Evolutionary conservation across 2,113 vertebrate species (phyloP).

Genomic region (Alaudala cheleensis): DNA sequence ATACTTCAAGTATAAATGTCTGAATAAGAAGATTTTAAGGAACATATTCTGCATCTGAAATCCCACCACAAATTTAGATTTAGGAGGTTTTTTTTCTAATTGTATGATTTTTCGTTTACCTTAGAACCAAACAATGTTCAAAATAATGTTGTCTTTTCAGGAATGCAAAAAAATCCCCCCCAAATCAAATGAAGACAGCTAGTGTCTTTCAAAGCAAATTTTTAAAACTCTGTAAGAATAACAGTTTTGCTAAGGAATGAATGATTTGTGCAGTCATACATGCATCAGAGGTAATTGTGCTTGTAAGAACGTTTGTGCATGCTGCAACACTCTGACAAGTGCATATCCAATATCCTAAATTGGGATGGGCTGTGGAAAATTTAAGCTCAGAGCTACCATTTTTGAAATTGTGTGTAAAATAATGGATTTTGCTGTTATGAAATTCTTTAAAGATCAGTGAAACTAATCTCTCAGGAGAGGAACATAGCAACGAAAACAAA

Average conservation of each 20-base stretch:
- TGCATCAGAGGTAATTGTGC: neutral
- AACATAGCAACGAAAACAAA: neutral
- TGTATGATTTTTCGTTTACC: neutral
- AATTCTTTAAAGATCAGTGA: neutral
- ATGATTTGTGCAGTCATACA: neutral
- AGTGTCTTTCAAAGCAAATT: neutral
- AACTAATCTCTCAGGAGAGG: constrained; percentile 7
- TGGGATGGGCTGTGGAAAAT: neutral
- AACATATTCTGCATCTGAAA: neutral
- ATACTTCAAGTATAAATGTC: neutral
- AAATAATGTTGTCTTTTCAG: neutral
- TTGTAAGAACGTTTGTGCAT: neutral
- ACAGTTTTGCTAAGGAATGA: neutral
- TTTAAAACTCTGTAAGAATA: neutral
- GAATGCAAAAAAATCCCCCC: neutral
- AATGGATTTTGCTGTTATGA: neutral
- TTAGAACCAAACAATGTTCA: neutral
- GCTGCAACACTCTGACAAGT: neutral
- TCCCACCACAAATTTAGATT: neutral
- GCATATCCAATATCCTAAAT: neutral
- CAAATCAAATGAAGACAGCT: neutral
- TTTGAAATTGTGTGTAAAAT: neutral
- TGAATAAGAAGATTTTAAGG: neutral
- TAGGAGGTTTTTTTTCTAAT: neutral
- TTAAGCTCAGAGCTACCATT: neutral